Conservation (phyloP, 2,797 vertebrate genomes). For the Gastrophryne carolinensis region DNA sequence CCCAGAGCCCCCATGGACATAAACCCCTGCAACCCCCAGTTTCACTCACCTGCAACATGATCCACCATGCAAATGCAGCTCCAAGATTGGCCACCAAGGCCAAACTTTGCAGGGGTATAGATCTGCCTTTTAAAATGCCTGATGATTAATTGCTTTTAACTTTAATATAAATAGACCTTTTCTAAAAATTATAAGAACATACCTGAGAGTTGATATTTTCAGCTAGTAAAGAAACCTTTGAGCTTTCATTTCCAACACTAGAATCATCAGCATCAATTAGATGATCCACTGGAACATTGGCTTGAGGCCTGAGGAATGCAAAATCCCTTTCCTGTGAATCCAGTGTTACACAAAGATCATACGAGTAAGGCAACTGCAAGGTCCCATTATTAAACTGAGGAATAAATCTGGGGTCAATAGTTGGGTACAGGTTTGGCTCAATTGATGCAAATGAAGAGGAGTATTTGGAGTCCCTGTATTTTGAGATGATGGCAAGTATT, state of each 20-base stretch:
- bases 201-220: no score
- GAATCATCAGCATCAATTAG: conserved; percentile 42
- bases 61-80: no score
- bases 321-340: conserved; percentile 29
- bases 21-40: no score
- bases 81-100: no score
- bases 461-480: background rate
- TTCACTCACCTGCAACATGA: no score
- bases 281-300: conserved; percentile 23
- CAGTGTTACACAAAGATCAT: conserved; percentile 35
- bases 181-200: conserved; percentile 50
- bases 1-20: no score
- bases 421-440: conserved; percentile 1
- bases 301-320: conserved; percentile 18
- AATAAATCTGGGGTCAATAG: conserved; percentile 2
- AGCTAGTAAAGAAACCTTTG: background rate
- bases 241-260: conserved; percentile 2
- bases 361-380: conserved; percentile 29
- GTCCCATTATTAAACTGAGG: conserved; percentile 28
- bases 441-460: background rate
- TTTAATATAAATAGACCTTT: no score
- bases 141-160: no score
- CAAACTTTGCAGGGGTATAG: no score
- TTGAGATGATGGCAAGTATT: conserved; percentile 1
- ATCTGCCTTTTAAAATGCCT: no score